Conservation (phyloP, 2,888 invertebrate genomes). For the Drosophila macrospina region DNA sequence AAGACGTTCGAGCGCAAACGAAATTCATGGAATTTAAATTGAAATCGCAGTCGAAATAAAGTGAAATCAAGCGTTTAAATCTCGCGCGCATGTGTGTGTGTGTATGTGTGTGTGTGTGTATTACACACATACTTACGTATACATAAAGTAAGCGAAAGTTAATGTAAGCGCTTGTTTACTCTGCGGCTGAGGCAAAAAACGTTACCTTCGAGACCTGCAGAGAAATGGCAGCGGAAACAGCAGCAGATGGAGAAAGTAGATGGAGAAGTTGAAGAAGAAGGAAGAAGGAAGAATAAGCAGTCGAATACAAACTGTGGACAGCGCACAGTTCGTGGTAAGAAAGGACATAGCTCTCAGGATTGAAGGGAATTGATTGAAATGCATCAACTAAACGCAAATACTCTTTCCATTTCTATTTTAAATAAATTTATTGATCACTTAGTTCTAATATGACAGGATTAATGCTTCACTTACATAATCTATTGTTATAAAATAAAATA, state of each 20-base stretch:
- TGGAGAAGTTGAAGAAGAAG: slow-evolving; percentile 1
- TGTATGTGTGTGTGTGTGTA: slow-evolving; percentile 31
- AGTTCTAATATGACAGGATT: not conserved
- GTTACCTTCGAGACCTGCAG: slow-evolving; percentile 63
- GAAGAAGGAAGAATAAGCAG: not conserved
- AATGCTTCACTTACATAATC: too few species aligned
- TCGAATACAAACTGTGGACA: slow-evolving; percentile 11
- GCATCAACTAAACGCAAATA: slow-evolving; percentile 6
- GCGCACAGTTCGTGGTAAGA: slow-evolving; percentile 25
- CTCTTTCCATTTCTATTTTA: slow-evolving; percentile 10
- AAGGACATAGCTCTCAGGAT: slow-evolving; percentile 11
- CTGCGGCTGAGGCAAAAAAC: slow-evolving; percentile 72
- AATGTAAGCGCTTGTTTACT: slow-evolving; percentile 78
- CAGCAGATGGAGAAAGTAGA: slow-evolving; percentile 8
- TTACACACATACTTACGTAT: slow-evolving; percentile 10
- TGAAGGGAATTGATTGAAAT: slow-evolving; percentile 8
- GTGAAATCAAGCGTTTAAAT: slow-evolving; percentile 80
- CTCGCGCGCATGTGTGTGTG: slow-evolving; percentile 46
- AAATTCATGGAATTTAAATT: slow-evolving; percentile 78
- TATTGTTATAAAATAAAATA: too few species aligned
- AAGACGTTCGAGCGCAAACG: slow-evolving; percentile 51
- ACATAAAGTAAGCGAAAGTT: slow-evolving; percentile 63
- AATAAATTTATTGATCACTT: not conserved
- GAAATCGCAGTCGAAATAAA: slow-evolving; percentile 81
- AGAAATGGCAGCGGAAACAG: slow-evolving; percentile 20